Conservation (phyloP, 2,797 vertebrate genomes). For the Bryconaethiops microstoma region DNA sequence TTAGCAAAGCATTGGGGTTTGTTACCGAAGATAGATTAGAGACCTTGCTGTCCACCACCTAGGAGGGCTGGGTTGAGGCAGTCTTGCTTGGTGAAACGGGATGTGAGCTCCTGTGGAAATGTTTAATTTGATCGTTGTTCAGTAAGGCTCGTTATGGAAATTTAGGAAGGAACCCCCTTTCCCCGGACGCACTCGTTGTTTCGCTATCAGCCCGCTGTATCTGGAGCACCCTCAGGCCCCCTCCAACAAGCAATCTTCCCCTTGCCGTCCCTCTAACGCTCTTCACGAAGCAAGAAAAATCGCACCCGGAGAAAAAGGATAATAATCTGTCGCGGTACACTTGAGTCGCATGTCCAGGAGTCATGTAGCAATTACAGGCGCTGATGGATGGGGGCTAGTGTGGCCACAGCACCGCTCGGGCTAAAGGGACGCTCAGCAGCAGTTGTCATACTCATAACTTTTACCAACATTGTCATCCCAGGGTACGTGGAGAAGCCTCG, state of each 20-base stretch:
- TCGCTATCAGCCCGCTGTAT: slow-evolving; percentile 1
- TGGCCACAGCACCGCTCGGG: slow-evolving; percentile 66
- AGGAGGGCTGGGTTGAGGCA: background rate
- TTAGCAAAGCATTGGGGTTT: slow-evolving; percentile 96
- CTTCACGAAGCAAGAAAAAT: slow-evolving; percentile 67
- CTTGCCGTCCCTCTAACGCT: background rate
- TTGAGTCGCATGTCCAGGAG: slow-evolving; percentile 78
- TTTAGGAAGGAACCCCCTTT: background rate
- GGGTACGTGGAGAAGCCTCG: slow-evolving; percentile 17
- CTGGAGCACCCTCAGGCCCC: background rate
- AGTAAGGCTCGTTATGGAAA: background rate
- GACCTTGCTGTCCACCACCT: background rate
- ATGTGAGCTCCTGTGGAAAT: background rate
- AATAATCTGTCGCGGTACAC: slow-evolving; percentile 79
- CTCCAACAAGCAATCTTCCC: background rate
- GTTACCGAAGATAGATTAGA: slow-evolving; percentile 24
- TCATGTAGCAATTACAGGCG: slow-evolving; percentile 80
- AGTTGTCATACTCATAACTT: slow-evolving; percentile 54
- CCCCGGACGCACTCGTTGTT: background rate
- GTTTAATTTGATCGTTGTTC: background rate
- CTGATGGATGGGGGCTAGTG: slow-evolving; percentile 76
- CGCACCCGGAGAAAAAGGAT: slow-evolving; percentile 71
- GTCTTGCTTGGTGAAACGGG: background rate
- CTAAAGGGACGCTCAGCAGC: slow-evolving; percentile 69
- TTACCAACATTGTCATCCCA: background rate